These are phyloP conservation scores for Monoplex corrugatus DNA, from an alignment of 2,888 invertebrate species.

Conservation along the genomic window DNA sequence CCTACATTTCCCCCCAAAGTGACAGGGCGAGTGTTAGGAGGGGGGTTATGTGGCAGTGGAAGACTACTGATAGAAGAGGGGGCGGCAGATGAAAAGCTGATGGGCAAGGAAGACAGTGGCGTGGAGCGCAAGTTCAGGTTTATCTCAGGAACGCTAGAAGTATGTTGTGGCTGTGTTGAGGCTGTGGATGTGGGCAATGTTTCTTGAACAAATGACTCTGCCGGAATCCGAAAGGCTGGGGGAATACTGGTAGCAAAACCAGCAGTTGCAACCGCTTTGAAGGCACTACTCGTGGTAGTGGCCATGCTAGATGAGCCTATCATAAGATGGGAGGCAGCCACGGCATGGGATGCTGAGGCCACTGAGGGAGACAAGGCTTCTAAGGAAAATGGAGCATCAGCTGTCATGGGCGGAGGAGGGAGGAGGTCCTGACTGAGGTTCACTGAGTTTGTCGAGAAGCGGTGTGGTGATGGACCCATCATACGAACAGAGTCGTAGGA, in stretches of 20 bases:
- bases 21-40: constrained; percentile 73
- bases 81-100: constrained; percentile 28
- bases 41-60: constrained; percentile 55
- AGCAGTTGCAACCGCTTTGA: constrained; percentile 64
- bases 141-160: constrained; percentile 54
- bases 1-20: constrained; percentile 73
- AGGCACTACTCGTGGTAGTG: constrained; percentile 68
- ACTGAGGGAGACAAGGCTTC: constrained; percentile 53
- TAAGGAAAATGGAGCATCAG: constrained; percentile 66
- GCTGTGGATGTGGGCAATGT: constrained; percentile 50
- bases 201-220: constrained; percentile 58
- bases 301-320: constrained; percentile 51
- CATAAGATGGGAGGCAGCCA: constrained; percentile 30
- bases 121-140: constrained; percentile 42
- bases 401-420: constrained; percentile 73
- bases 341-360: constrained; percentile 16
- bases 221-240: constrained; percentile 57
- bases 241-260: constrained; percentile 59
- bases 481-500: constrained; percentile 73
- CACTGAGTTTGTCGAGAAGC: constrained; percentile 58
- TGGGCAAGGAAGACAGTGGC: constrained; percentile 42
- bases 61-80: constrained; percentile 47
- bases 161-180: constrained; percentile 56
- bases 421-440: constrained; percentile 72
- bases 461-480: constrained; percentile 61